Evolutionary conservation across 1,140 invertebrate genomes (phyloP), one percentile per base, ranked within the genome.

Genomic region (Bombus breviceps): DNA sequence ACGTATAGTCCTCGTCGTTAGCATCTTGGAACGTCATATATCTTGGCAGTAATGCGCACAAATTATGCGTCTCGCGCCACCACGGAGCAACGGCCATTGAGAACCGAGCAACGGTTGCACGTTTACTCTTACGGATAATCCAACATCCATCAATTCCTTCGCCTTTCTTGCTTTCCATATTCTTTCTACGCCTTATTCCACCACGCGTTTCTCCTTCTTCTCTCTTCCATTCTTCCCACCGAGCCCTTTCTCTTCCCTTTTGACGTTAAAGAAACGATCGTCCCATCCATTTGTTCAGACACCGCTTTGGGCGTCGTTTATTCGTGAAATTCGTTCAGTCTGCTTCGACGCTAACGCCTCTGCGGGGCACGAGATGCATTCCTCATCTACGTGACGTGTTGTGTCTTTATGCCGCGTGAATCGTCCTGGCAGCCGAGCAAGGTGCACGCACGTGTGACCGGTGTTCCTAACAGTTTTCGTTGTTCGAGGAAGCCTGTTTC

Each of bases 41-140:
- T 90, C 83, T 86, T 87, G 90, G 89, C 88, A 88, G 93, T 94
- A 92, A 94, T 93, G 93, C 93, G 85, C 92, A 92, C 89, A 92
- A 93, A 94, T 94, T 92, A 93, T 93, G 93, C 92, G 91, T 92
- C 90, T 92, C 89, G 91, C 84, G 86, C 79, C 83, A 90, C 81
- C 79, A 37, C 68, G 86, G 89, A 87, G 87, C 88, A 91, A 83
- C 85, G 88, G 87, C 88, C 88, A 89, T 87, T 85, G 88, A 89
- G 90, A 86, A 88, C 88, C 81, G 86, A 88, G 86, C 83, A 85
- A 87, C 85, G 72, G 76, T 87, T 66, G 69, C 75, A 79, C 83
- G 66, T 90, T 89, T 75, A 62, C 85, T 69, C 78, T 84, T 69
- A 64, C 78, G 82, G 90, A 91, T 92, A 91, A 91, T 85, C 73